Percentiles rank a stretch among this genome's conserved stretches.
phyloP scores from a whole-genome alignment of 2,888 invertebrate genomes.

The Pelosia muscerda region DNA sequence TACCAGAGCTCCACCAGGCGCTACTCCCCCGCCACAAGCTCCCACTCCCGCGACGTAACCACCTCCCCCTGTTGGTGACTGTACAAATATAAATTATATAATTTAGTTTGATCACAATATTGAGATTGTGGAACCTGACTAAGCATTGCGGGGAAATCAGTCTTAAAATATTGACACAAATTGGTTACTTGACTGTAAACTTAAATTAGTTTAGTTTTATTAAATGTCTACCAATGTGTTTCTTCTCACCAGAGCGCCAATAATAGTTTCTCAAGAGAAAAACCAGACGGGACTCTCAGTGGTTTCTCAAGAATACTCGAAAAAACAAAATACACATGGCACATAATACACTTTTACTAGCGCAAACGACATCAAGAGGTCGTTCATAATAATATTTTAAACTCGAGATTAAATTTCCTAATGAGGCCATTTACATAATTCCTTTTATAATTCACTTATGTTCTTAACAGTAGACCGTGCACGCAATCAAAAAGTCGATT shows the following conservation, averaged over 20 bases:
- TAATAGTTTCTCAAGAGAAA: too few species aligned
- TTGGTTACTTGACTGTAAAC: too few species aligned
- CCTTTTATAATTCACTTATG: conserved; percentile 58
- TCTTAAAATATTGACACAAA: too few species aligned
- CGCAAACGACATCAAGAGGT: background rate
- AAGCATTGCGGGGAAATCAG: background rate
- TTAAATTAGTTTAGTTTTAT: too few species aligned
- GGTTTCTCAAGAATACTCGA: background rate
- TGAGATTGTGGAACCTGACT: background rate
- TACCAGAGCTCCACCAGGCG: conserved; percentile 62
- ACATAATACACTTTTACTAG: background rate
- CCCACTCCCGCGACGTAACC: conserved; percentile 72
- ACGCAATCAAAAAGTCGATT: conserved; percentile 87
- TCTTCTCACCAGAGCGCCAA: too few species aligned
- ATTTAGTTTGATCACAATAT: background rate
- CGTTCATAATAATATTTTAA: conserved; percentile 53
- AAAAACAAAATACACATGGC: background rate
- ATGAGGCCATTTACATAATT: conserved; percentile 22
- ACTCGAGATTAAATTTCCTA: conserved; percentile 4
- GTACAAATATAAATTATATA: conserved; percentile 16
- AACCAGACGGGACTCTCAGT: too few species aligned
- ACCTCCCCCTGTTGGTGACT: conserved; percentile 79
- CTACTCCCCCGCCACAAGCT: conserved; percentile 66
- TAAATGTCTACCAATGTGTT: too few species aligned
- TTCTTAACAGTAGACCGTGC: conserved; percentile 69